A percentile compares a stretch with the other conserved stretches of the same genome.
Evolutionary conservation across 2,888 invertebrate species (phyloP).

Genomic region (Tenthredo mesomela): DNA sequence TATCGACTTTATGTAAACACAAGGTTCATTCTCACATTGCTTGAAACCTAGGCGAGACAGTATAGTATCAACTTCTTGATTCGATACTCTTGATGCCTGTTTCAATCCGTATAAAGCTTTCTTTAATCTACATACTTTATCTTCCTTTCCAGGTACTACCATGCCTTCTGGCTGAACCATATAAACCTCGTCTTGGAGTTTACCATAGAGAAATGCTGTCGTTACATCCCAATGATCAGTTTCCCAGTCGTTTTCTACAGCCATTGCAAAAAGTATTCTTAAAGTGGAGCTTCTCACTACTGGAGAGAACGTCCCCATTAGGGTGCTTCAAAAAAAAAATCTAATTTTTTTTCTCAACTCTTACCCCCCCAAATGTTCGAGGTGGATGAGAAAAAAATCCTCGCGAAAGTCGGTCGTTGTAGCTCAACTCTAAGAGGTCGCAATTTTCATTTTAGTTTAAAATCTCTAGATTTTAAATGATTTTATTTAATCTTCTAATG

Average conservation of each 20-base stretch:
- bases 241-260: conserved; percentile 58
- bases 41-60: not conserved
- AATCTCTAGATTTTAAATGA: no score
- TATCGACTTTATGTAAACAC: not conserved
- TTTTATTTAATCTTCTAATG: no score
- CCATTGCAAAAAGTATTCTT: conserved; percentile 60
- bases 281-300: conserved; percentile 59
- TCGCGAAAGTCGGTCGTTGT: no score
- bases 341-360: no score
- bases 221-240: conserved; percentile 67
- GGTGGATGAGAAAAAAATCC: no score
- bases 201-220: conserved; percentile 68
- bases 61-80: conserved; percentile 52
- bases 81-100: conserved; percentile 71
- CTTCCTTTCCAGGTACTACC: conserved; percentile 60
- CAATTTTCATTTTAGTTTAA: no score
- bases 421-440: no score
- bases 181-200: conserved; percentile 67
- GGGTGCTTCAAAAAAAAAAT: no score
- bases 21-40: not conserved
- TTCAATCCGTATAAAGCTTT: conserved; percentile 72
- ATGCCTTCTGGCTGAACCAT: conserved; percentile 70
- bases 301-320: conserved; percentile 67
- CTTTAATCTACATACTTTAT: conserved; percentile 67
- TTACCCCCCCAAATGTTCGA: no score